Evolutionary conservation across 2,888 invertebrate genomes (phyloP).

Genomic region (Lacanobia wlatinum): DNA sequence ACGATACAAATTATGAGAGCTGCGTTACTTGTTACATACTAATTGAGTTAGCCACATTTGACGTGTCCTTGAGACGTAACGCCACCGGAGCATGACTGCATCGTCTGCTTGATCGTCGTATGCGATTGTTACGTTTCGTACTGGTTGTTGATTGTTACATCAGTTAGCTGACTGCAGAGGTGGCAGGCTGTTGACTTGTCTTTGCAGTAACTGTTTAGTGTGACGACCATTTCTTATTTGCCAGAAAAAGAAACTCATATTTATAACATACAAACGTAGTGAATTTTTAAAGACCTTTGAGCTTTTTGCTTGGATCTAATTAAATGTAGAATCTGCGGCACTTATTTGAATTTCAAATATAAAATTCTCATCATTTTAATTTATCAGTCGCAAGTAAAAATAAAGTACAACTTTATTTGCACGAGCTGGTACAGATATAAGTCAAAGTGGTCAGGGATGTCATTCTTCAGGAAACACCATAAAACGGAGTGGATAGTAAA

Average conservation of each 20-base stretch:
- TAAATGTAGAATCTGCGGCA: neutral
- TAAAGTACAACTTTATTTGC: neutral
- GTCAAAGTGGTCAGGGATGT: constrained; percentile 25
- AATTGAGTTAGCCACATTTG: constrained; percentile 48
- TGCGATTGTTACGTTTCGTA: constrained; percentile 4
- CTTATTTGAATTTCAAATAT: constrained; percentile 8
- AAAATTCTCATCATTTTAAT: constrained; percentile 1
- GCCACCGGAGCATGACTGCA: constrained; percentile 40
- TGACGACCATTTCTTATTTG: neutral
- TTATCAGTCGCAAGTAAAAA: neutral
- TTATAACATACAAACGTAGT: too few species aligned
- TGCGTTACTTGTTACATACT: constrained; percentile 15
- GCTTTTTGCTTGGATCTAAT: neutral
- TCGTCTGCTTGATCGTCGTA: constrained; percentile 34
- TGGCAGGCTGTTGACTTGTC: neutral
- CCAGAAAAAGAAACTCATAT: neutral
- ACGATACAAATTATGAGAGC: neutral
- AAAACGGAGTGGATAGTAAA: constrained; percentile 18
- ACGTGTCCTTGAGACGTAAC: constrained; percentile 50
- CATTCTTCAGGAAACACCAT: constrained; percentile 29
- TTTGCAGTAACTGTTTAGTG: neutral
- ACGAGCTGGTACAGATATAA: neutral
- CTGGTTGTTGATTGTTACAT: constrained; percentile 23
- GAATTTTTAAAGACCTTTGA: neutral
- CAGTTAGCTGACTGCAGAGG: constrained; percentile 1